Base-by-base conservation (phyloP, 2,113 vertebrate genomes). In the Ibidorhyncha struthersii region DNA sequence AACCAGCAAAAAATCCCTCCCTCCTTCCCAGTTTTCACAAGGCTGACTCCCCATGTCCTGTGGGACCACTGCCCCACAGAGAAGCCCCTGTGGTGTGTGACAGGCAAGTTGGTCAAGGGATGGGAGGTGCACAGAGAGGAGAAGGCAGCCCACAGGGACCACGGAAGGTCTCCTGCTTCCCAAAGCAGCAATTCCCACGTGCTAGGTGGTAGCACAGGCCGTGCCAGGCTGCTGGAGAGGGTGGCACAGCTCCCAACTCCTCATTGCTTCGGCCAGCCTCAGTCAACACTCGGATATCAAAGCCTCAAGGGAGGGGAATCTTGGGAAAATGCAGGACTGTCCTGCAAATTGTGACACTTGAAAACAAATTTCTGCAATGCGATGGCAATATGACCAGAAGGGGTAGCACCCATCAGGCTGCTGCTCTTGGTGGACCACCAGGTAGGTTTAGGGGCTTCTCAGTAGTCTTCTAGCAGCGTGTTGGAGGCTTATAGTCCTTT, bases 21-120 rank as follows among this genome's bases (percentile, higher is more conserved):
- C 23, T 32, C n/a, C 36, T 65, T 43, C 56, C 30, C 22, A 7
- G 0, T 10, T 53, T 34, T 30, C 25, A 16, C 34, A 29, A 10
- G 2, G 2, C 14, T 1, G 1, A 2, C 6, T 73, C 49, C 22
- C 50, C 0, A 0, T 7, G 27, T 74, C 38, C 30, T 10, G 34
- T 19, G 78, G 41, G 52, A 72, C 19, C 19, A 15, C 67, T 41
- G 76, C 25, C 38, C 43, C 9, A 4, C 71, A 22, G 65, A 83
- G 66, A 40, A 40, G 16, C 3, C 41, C 52, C 52, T 13, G 21
- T 15, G 47, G 59, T 23, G 21, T 23, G 19, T 4, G 26, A 13
- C 2, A 8, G 14, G 14, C 21, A 29, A 4, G 0, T 2, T 18
- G 40, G 36, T 34, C 29, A 14, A 27, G 62, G 41, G 43, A 38